These are phyloP conservation scores for Bembecia ichneumoniformis DNA, from an alignment of 2,888 invertebrate genomes.

Conservation along the genomic window DNA sequence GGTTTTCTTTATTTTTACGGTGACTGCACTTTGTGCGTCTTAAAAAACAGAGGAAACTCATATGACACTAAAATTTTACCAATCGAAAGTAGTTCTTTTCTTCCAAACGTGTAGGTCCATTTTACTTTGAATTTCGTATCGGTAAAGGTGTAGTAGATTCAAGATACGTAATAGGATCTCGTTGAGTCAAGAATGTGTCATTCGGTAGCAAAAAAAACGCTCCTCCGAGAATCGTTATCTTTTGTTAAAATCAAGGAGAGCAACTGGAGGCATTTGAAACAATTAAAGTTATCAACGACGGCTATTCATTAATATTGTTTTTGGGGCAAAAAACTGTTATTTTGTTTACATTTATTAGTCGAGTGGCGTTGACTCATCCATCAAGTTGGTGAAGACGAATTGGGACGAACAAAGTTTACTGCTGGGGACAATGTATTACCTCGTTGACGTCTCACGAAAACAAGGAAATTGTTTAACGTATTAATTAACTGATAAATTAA, in stretches of 20 bases:
- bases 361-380: slow-evolving; percentile 58
- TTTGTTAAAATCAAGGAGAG: slow-evolving; percentile 36
- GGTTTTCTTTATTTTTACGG: slow-evolving; percentile 32
- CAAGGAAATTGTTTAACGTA: not conserved
- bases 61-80: slow-evolving; percentile 2
- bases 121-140: not conserved
- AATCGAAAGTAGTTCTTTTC: slow-evolving; percentile 7
- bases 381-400: slow-evolving; percentile 58
- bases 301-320: slow-evolving; percentile 55
- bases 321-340: slow-evolving; percentile 48
- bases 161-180: slow-evolving; percentile 19
- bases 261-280: slow-evolving; percentile 41
- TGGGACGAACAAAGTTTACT: slow-evolving; percentile 28
- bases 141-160: slow-evolving; percentile 9
- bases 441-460: not conserved
- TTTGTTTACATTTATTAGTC: slow-evolving; percentile 70
- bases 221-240: slow-evolving; percentile 27
- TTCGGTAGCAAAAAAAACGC: slow-evolving; percentile 31
- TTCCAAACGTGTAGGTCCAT: slow-evolving; percentile 5
- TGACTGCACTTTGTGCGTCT: slow-evolving; percentile 27
- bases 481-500: not conserved
- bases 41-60: slow-evolving; percentile 19
- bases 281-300: slow-evolving; percentile 56
- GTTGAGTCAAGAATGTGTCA: slow-evolving; percentile 32
- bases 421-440: slow-evolving; percentile 13